Percentiles rank a stretch among this genome's conserved stretches.
These are phyloP conservation scores for Anser cygnoides DNA, from an alignment of 2,113 vertebrate genomes.

Conservation along the genomic window DNA sequence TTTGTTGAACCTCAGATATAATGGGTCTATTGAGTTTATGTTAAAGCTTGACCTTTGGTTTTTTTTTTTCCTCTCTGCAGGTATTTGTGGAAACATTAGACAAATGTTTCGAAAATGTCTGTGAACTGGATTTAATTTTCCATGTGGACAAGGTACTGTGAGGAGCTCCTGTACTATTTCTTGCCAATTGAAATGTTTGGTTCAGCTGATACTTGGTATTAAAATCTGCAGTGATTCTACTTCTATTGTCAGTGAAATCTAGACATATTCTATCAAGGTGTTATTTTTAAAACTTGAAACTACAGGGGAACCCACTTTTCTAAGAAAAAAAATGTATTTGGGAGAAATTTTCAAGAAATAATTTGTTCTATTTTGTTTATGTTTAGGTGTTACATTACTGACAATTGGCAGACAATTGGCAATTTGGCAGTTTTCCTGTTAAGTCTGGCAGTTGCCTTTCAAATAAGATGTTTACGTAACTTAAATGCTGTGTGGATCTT, in stretches of 20 bases:
- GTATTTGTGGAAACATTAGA: conserved; percentile 99
- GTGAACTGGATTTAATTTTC: conserved; percentile 99
- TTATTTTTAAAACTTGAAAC: neutral
- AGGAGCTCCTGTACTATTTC: neutral
- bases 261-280: neutral
- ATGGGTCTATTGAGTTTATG: neutral
- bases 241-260: neutral
- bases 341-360: neutral
- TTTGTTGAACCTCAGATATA: neutral
- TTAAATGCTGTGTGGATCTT: neutral
- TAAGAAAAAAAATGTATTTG: neutral
- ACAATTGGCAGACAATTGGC: neutral
- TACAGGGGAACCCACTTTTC: neutral
- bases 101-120: conserved; percentile 99
- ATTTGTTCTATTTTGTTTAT: neutral
- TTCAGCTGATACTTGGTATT: neutral
- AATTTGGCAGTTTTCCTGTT: neutral
- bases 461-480: neutral
- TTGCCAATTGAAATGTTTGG: neutral
- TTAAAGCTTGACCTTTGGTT: conserved; percentile 25
- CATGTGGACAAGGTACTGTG: conserved; percentile 96
- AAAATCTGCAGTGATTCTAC: neutral
- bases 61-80: conserved; percentile 69
- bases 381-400: neutral
- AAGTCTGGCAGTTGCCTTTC: neutral